These are phyloP conservation scores for Brevimyrus niger DNA, from an alignment of 2,113 vertebrate species.

Conservation along the genomic window DNA sequence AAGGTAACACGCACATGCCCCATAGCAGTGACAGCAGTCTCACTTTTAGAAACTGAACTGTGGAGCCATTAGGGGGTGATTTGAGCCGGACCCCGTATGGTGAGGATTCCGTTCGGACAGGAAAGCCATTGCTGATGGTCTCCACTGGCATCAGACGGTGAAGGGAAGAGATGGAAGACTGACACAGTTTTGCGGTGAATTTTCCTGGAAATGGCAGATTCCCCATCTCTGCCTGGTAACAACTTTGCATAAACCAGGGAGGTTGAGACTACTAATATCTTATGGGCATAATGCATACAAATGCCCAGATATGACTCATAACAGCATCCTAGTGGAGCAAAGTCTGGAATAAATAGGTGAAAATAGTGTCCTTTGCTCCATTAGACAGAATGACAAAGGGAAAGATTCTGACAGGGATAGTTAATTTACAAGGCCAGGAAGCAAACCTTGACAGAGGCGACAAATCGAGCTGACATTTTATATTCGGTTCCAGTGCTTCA, in stretches of 20 bases:
- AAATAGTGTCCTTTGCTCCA: neutral
- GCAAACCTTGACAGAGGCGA: neutral
- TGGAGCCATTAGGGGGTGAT: neutral
- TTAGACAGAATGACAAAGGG: neutral
- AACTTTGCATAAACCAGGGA: neutral
- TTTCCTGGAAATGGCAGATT: neutral
- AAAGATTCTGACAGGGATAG: neutral
- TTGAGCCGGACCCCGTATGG: neutral
- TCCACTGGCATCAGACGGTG: neutral
- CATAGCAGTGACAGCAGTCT: neutral
- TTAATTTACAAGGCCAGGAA: conserved; percentile 7
- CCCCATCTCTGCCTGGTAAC: neutral
- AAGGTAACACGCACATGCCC: neutral
- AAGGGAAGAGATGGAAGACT: neutral
- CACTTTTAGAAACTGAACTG: neutral
- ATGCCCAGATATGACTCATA: neutral
- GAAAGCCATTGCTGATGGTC: neutral
- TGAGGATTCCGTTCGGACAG: neutral
- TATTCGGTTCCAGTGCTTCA: neutral
- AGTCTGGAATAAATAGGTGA: neutral
- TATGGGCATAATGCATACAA: neutral
- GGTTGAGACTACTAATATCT: neutral
- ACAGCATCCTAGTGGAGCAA: neutral
- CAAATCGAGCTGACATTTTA: neutral
- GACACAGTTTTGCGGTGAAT: neutral